These are phyloP conservation scores for Glyptemys insculpta DNA, from an alignment of 2,797 vertebrate genomes.

Conservation along the genomic window DNA sequence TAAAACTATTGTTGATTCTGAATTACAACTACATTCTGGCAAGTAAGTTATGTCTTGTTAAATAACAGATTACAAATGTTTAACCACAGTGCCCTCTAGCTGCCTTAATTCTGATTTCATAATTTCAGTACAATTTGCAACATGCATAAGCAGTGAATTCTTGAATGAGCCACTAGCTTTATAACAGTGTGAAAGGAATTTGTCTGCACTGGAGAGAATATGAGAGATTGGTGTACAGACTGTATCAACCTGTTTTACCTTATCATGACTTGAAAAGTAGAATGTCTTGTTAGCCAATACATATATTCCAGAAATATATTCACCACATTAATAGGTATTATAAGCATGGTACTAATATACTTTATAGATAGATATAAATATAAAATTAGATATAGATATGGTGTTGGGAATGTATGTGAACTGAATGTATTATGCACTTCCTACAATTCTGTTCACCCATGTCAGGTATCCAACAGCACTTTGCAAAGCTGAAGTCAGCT, in stretches of 20 bases:
- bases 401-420: not conserved
- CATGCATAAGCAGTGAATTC: not conserved
- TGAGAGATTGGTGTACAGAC: accelerated
- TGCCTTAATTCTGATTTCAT: constrained; percentile 33
- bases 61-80: constrained; percentile 51
- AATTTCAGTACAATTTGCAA: not conserved
- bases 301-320: not conserved
- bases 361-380: no score
- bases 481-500: not conserved
- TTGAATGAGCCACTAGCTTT: not conserved
- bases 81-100: constrained; percentile 80
- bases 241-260: not conserved
- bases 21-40: not conserved
- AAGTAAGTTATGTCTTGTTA: not conserved
- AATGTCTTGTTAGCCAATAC: not conserved
- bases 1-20: not conserved
- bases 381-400: not conserved
- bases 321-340: not conserved
- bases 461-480: not conserved
- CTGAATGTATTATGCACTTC: not conserved
- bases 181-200: not conserved
- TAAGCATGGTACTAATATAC: not conserved
- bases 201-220: not conserved
- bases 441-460: not conserved
- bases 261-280: not conserved